Percentiles rank a stretch among this genome's conserved stretches.
These are phyloP conservation scores for Coremacera marginata DNA, from an alignment of 2,888 invertebrate genomes.

Conservation along the genomic window DNA sequence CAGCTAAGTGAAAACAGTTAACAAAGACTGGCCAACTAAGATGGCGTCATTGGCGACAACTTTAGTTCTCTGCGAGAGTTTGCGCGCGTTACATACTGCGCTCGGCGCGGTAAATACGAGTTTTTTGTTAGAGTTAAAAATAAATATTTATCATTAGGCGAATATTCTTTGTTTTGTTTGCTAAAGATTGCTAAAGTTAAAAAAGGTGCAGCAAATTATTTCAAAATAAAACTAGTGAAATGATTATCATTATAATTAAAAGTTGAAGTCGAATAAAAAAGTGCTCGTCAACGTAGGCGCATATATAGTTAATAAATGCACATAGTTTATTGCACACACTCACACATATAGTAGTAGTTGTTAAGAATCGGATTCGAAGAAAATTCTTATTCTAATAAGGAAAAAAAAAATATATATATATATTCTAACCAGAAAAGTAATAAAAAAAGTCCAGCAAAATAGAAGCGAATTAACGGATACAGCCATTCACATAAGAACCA, in stretches of 20 bases:
- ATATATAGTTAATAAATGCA: constrained; percentile 14
- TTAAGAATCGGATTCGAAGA: no score
- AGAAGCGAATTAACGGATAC: background rate
- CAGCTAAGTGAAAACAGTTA: background rate
- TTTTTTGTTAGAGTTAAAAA: constrained; percentile 35
- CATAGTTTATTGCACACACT: constrained; percentile 7
- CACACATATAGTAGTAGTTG: background rate
- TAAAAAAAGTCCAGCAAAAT: background rate
- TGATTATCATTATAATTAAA: background rate
- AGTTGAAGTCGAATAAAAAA: background rate
- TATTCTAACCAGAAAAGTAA: background rate
- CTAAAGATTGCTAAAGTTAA: constrained; percentile 17
- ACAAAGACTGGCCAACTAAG: constrained; percentile 57
- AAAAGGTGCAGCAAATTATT: constrained; percentile 16
- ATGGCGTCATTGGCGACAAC: constrained; percentile 67
- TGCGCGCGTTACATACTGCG: constrained; percentile 61
- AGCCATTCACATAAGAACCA: background rate
- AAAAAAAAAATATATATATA: no score
- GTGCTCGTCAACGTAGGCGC: background rate
- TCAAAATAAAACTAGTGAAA: constrained; percentile 3
- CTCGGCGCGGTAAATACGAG: constrained; percentile 57
- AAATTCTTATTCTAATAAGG: background rate
- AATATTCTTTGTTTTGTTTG: no score
- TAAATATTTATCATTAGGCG: constrained; percentile 26
- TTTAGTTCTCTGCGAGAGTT: constrained; percentile 67